phyloP scores from a whole-genome alignment of 2,888 invertebrate genomes.

The Ophonus ardosiacus region DNA sequence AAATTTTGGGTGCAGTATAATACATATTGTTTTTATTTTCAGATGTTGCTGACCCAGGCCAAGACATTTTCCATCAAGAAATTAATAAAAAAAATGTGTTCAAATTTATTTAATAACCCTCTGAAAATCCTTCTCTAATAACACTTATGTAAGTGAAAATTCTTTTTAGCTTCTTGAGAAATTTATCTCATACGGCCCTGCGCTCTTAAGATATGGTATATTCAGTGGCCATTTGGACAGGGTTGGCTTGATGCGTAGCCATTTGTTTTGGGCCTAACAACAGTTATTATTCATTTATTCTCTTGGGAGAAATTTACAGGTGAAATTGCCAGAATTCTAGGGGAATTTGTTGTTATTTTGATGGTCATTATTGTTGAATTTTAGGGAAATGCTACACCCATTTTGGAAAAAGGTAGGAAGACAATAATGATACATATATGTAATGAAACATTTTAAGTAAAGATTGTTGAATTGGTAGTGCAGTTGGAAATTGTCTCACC shows the following conservation, averaged over 20 bases:
- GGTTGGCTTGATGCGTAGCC: conserved; percentile 3
- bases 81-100: neutral
- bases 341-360: no score
- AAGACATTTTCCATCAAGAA: neutral
- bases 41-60: no score
- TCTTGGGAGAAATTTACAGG: neutral
- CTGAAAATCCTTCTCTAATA: neutral
- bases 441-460: no score
- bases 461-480: no score
- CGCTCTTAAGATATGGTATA: conserved; percentile 10
- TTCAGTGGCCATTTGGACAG: conserved; percentile 31
- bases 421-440: no score
- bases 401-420: no score
- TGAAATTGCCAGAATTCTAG: neutral
- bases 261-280: conserved; percentile 19
- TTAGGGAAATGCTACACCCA: neutral
- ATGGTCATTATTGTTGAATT: neutral
- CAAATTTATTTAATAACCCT: neutral
- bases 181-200: conserved; percentile 21
- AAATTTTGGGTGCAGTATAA: neutral
- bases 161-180: neutral
- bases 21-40: conserved; percentile 19
- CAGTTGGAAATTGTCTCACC: no score
- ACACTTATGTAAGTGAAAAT: conserved; percentile 3
- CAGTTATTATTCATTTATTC: conserved; percentile 16